phyloP scores from a whole-genome alignment of 2,797 vertebrate genomes.

The Picus viridis region DNA sequence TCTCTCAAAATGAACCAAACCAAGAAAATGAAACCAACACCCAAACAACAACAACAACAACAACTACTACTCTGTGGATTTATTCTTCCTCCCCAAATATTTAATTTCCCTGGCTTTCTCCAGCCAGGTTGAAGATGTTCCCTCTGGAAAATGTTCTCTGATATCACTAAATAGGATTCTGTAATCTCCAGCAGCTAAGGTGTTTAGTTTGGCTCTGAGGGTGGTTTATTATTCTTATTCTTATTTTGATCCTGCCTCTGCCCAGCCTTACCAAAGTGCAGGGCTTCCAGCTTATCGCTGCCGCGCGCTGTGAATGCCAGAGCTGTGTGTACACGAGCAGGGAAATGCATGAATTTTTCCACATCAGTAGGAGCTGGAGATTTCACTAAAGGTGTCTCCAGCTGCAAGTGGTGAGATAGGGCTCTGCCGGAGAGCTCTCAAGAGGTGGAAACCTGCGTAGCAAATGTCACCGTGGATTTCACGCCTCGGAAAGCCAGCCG shows the following conservation, averaged over 20 bases:
- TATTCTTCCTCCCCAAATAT: background rate
- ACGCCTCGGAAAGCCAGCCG: background rate
- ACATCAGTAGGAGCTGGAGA: conserved; percentile 61
- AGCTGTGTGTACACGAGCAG: background rate
- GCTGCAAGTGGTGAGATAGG: conserved; percentile 38
- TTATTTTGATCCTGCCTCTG: background rate
- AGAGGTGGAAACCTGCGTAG: background rate
- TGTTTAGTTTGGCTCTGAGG: conserved; percentile 23
- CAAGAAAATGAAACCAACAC: background rate
- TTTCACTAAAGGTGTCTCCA: conserved; percentile 49
- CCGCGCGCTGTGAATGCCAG: background rate
- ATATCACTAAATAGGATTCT: conserved; percentile 54
- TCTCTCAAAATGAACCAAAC: background rate
- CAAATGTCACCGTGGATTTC: conserved; percentile 39
- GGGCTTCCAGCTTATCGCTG: conserved; percentile 55
- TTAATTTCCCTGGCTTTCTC: background rate
- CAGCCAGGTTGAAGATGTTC: background rate
- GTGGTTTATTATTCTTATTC: background rate
- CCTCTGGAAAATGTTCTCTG: conserved; percentile 31
- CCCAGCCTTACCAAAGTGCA: background rate
- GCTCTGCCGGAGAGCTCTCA: background rate
- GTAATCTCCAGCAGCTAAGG: conserved; percentile 53
- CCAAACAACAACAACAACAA: too few relatives aligned
- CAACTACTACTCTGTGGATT: background rate
- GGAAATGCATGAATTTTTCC: conserved; percentile 70